Base-by-base conservation (phyloP, 2,113 vertebrate genomes). In the Platichthys flesus region DNA sequence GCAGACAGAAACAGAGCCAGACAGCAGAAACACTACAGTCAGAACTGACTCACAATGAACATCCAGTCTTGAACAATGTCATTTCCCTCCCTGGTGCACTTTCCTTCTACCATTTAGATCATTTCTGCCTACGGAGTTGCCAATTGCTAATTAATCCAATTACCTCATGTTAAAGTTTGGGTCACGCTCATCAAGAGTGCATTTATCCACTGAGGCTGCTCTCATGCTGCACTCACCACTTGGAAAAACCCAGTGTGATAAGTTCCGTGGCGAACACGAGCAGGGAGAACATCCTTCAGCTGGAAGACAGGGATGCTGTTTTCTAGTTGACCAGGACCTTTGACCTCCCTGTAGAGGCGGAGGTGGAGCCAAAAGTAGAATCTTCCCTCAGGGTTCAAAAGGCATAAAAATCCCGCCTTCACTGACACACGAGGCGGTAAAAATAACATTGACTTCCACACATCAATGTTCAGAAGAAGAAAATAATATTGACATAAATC, bases 361-460 rank as follows among this genome's bases (percentile, higher is more conserved):
- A 83, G 83, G 66, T 49, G 74, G 71, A 82, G 70, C 71, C 54
- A 83, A 75, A 86, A 74, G 62, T 2, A 77, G 58, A 49, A 66
- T 82, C 55, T 55, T 60, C 65, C 82, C 61, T 77, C 67, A 74
- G 57, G 83, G 49, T 82, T 84, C 61, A 75, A 79, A 63, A 71
- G 3, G 31, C 55, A 66, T 62, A 73, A 70, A 6, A 24, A 26
- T 42, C 14, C 67, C 58, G 73, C 62, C 67, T 81, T 79, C 35
- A 16, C 65, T 59, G 42, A 81, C 74, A 67, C 60, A 31, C 18
- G 24, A 73, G 18, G 64, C 28, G 45, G 23, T 81, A 86, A 90
- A 90, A 78, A 85, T 85, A 87, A 64, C 74, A 68, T 57, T 54
- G 76, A 35, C 65, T 71, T 85, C 71, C 59, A 45, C 60, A 61